A percentile compares a stretch with the other conserved stretches of the same genome.
phyloP scores from a whole-genome alignment of 2,113 vertebrate species.

The Cyanocitta stelleri region DNA sequence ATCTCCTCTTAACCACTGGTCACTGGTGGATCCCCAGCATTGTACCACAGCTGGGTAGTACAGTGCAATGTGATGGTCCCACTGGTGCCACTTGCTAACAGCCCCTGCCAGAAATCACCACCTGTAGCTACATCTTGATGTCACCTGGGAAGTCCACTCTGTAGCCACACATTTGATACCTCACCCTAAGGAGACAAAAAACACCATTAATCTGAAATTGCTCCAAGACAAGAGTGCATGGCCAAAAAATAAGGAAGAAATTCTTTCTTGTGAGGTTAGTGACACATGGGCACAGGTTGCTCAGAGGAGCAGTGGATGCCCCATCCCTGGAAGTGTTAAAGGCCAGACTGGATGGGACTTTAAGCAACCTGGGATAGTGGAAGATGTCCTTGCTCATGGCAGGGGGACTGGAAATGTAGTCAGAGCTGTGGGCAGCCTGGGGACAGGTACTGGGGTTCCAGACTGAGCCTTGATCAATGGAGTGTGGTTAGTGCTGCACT shows the following conservation, averaged over 20 bases:
- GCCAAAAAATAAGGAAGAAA: background rate
- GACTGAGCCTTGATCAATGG: too few species aligned
- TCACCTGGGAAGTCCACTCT: background rate
- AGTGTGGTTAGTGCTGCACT: background rate
- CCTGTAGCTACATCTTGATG: background rate
- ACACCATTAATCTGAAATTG: background rate
- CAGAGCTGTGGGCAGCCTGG: background rate
- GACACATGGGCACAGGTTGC: fast-evolving
- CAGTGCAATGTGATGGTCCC: background rate
- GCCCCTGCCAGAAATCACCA: background rate
- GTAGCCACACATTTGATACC: background rate
- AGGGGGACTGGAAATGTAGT: background rate
- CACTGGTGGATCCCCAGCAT: background rate
- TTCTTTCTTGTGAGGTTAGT: too few species aligned
- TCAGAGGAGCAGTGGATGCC: background rate
- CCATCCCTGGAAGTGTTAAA: background rate
- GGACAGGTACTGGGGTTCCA: background rate
- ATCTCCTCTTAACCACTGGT: background rate
- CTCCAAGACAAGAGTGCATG: too few species aligned
- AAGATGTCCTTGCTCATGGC: background rate
- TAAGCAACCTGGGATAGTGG: background rate
- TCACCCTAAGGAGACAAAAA: background rate
- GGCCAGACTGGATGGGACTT: background rate
- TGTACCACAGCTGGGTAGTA: background rate
- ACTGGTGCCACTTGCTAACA: background rate